These are phyloP conservation scores for Platorchestia sp. DNA, from an alignment of 1,140 invertebrate species.

Conservation along the genomic window DNA sequence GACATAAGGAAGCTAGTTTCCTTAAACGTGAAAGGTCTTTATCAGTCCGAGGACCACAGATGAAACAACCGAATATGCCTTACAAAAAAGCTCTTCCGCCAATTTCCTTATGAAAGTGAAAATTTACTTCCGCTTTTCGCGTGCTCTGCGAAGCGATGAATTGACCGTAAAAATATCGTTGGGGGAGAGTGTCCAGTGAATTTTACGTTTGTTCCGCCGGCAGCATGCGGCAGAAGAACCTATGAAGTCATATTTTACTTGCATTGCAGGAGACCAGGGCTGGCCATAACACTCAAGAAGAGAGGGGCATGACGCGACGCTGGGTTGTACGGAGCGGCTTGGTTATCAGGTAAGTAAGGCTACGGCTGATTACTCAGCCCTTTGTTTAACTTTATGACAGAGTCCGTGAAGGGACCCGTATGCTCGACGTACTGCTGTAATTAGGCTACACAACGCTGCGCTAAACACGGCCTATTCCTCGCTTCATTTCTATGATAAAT, in stretches of 20 bases:
- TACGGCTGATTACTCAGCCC: slow-evolving; percentile 20
- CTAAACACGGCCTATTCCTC: not conserved
- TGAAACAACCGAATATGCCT: not conserved
- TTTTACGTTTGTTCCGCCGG: not conserved
- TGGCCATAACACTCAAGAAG: not conserved
- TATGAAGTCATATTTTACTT: not conserved
- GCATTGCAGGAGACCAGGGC: not conserved
- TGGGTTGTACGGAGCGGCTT: not conserved
- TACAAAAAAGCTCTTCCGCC: not conserved
- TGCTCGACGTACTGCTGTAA: not conserved
- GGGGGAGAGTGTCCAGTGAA: not conserved
- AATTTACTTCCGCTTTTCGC: not conserved
- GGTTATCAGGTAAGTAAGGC: slow-evolving; percentile 36
- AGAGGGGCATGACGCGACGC: too few species aligned
- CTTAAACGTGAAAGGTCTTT: too few species aligned
- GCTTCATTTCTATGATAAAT: slow-evolving; percentile 25
- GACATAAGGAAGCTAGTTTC: too few species aligned
- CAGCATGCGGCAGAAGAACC: not conserved
- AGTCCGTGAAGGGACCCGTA: not conserved
- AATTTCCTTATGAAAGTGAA: not conserved
- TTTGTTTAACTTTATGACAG: slow-evolving; percentile 26
- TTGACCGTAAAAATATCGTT: not conserved
- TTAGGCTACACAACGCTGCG: not conserved
- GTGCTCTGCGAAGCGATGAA: not conserved
- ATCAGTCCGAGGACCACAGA: too few species aligned